phyloP scores from a whole-genome alignment of 2,113 vertebrate genomes.

The Daubentonia madagascariensis region DNA sequence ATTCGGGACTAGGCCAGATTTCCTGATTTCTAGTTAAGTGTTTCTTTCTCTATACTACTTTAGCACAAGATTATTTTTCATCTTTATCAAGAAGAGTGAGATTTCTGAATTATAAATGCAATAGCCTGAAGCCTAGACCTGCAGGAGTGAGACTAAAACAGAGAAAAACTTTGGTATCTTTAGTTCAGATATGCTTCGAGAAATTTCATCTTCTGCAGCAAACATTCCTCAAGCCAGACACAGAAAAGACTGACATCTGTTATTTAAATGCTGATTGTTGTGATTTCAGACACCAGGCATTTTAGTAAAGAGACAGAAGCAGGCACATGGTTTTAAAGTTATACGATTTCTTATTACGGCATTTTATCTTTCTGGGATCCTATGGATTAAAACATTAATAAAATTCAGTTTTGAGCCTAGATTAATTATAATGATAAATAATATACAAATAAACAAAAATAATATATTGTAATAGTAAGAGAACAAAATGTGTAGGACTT shows the following conservation, averaged over 20 bases:
- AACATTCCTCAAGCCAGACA: slow-evolving; percentile 48
- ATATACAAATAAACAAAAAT: not conserved
- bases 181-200: slow-evolving; percentile 59
- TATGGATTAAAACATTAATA: not conserved
- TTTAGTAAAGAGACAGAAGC: slow-evolving; percentile 22
- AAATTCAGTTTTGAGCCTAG: not conserved
- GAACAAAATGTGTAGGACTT: not conserved
- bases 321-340: not conserved
- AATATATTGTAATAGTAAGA: not conserved
- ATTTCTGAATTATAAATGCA: slow-evolving; percentile 49
- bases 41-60: not conserved
- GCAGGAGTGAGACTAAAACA: not conserved
- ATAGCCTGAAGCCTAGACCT: not conserved
- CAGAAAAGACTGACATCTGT: slow-evolving; percentile 52
- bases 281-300: not conserved
- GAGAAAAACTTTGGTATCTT: slow-evolving; percentile 51
- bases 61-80: not conserved
- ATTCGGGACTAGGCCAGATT: not conserved
- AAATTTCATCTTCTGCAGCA: slow-evolving; percentile 51
- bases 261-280: slow-evolving; percentile 63
- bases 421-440: not conserved
- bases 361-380: not conserved
- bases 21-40: not conserved
- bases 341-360: not conserved
- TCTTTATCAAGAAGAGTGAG: not conserved